Base-by-base conservation (phyloP, 2,888 invertebrate species). In the Dicyrtomina minuta region DNA sequence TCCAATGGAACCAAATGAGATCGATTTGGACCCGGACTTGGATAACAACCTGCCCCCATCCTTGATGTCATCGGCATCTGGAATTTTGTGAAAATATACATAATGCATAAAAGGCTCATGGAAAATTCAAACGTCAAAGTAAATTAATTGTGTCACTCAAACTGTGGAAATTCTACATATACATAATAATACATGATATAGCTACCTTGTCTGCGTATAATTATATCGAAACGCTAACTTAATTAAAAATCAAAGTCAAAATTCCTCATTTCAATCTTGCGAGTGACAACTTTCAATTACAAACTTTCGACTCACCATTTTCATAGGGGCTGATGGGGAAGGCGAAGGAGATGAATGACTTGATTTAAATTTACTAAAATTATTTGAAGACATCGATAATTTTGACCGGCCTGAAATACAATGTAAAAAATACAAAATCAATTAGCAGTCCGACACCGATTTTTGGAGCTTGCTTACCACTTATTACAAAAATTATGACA, bases 331-430 rank as follows among this genome's bases (percentile, higher is more conserved):
- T 49, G 77, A 78, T 17, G 78, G 78, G 33, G 78, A 78, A 44
- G 78, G 78, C 41, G 78, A 78, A 22, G 78, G 78, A 49, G 78
- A 78, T 56, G 75, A 74, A 70, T 78, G 78, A 72, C 73, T 72
- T 60, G 78, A 75, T 72, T 78, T 78, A 66, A 77, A 78, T 70
- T 77, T 78, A 69, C 74, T 75, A 66, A 76, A 78, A 71, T 76
- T 75, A 70, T 77, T 78, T 68, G 77, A 77, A 17, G 74, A 74
- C 72, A 76, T 77, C 24, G 78, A 78, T 39, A 78, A 73, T 72
- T 78, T 78, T 26, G 77, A 77, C 55, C 78, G 78, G 66, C 78
- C 78, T 77, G 68, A 1, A 55, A 68, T 44, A 46, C 43, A 26
- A 44, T 17, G 22, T 33, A 39, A 51, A n/a, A 49, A 49, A 49